A percentile compares a stretch with the other conserved stretches of the same genome.
phyloP scores from a whole-genome alignment of 2,113 vertebrate genomes.

The Prunella himalayana region DNA sequence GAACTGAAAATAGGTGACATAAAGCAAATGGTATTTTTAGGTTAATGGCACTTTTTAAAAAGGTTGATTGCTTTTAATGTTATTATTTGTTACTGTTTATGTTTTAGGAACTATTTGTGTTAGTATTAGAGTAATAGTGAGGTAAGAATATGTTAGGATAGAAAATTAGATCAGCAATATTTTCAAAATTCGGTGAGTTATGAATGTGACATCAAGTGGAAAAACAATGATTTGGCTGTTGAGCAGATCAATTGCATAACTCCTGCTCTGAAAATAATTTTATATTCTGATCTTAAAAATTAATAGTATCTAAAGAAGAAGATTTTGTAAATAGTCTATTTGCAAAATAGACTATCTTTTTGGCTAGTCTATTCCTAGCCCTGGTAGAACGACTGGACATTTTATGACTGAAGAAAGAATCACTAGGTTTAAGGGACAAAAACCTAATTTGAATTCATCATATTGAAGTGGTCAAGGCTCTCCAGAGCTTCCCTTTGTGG shows the following conservation, averaged over 20 bases:
- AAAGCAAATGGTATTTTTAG: neutral
- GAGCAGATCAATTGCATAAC: neutral
- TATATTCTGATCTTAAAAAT: neutral
- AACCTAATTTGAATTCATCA: neutral
- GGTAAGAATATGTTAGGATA: neutral
- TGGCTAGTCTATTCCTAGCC: neutral
- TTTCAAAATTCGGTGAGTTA: neutral
- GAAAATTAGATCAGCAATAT: neutral
- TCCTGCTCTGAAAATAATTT: neutral
- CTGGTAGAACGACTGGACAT: neutral
- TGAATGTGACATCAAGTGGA: neutral
- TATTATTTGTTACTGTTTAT: neutral
- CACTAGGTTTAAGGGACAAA: neutral
- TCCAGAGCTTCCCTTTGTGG: neutral
- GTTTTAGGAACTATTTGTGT: neutral
- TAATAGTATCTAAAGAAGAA: neutral
- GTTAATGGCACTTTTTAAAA: neutral
- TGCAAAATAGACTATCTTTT: neutral
- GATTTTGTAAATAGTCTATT: neutral
- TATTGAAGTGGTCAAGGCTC: neutral
- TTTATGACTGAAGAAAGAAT: neutral
- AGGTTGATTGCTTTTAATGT: neutral
- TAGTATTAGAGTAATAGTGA: neutral
- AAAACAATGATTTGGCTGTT: neutral
- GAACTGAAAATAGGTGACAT: neutral